Evolutionary conservation across 2,888 invertebrate species (phyloP), one percentile per base, ranked within the genome.

Genomic region (Andrena hattorfiana): DNA sequence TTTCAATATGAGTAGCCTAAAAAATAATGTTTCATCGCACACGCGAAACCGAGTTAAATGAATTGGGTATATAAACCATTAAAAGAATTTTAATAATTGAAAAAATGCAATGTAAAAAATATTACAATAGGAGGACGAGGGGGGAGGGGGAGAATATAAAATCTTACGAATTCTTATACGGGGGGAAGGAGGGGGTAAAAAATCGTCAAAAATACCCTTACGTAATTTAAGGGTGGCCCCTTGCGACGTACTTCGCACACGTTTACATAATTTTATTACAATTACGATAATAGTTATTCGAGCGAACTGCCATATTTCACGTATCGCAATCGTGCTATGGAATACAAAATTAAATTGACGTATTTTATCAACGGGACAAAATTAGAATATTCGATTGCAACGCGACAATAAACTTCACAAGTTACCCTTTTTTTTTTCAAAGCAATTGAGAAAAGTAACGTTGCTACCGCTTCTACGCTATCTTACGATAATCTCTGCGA

Each of bases 291-390:
- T 13, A 16, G 28, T 67, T 67, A 48, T 28, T 54, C 62, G 48
- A 56, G 26, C 60, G 42, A 70, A 51, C 75, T 83, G 87, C 79
- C 87, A 84, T 88, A 79, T 77, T 32, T 85, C 70, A 77, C 60
- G 60, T 80, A 80, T 77, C 83, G 72, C 16, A 42, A 42, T 69
- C 32, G 42, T 42, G 16, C 42, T 85, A 69, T 30, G 16, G 32
- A 6, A 59, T 32, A 59, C 28, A 28, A 2, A 60, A 48, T 16
- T 30, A 2, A 60, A 48, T 16, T 30, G 28, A n/a, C 26, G 26
- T 23, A 13, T 13, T 66, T 49, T 28, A n/a, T n/a, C 49, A 28
- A n/a, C 16, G 13, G 2, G 35, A 30, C 51, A 4, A 20, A n/a
- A 51, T 63, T 4, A 16, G n/a, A 69, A 16, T 32, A 5, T 60